Evolutionary conservation across 2,888 invertebrate species (phyloP).

Genomic region (Pseudoips prasinana): DNA sequence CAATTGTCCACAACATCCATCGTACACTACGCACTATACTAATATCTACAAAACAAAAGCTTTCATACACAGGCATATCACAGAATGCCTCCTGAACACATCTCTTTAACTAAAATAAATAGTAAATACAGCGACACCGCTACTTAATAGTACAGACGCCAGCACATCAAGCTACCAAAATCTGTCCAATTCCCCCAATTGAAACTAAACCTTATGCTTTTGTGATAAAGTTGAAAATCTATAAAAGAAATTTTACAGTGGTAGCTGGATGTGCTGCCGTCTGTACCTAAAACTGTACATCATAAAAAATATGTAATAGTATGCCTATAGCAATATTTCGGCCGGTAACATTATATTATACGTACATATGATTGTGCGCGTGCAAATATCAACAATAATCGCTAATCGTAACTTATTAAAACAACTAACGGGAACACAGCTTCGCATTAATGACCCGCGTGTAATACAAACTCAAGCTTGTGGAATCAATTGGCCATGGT

Average conservation of each 20-base stretch:
- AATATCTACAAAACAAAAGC: conserved; percentile 35
- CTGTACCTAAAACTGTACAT: conserved; percentile 36
- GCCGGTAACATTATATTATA: conserved; percentile 38
- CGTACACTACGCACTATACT: conserved; percentile 40
- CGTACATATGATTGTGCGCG: conserved; percentile 35
- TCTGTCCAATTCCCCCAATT: no score
- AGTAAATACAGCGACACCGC: conserved; percentile 29
- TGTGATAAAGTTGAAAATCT: no score
- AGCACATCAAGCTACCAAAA: no score
- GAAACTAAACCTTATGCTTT: no score
- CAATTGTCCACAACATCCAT: conserved; percentile 45
- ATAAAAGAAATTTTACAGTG: no score
- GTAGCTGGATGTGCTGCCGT: no score
- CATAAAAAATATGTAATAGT: conserved; percentile 33
- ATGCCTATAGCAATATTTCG: conserved; percentile 34
- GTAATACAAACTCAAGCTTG: no score
- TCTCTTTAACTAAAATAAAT: conserved; percentile 48
- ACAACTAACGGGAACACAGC: no score
- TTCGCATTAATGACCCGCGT: no score
- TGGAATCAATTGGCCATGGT: no score
- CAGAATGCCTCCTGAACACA: conserved; percentile 59
- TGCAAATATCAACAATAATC: conserved; percentile 29
- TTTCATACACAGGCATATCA: conserved; percentile 49
- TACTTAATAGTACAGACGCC: conserved; percentile 24
- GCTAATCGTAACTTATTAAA: conserved; percentile 14